These are phyloP conservation scores for Hymenopus coronatus DNA, from an alignment of 2,888 invertebrate genomes.

Conservation along the genomic window DNA sequence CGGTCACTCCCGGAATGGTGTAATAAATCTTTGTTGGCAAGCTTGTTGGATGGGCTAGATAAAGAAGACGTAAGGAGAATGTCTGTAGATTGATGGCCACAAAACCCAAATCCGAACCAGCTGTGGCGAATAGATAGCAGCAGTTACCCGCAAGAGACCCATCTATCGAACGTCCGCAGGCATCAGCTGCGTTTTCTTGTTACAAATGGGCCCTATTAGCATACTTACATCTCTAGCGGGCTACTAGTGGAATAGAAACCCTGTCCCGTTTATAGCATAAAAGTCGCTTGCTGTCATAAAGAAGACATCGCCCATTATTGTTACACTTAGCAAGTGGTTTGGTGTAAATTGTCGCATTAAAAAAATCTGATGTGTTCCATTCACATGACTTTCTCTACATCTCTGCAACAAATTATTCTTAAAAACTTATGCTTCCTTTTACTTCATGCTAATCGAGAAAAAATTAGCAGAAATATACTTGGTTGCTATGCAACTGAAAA, in stretches of 20 bases:
- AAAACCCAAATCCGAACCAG: not conserved
- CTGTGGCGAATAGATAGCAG: not conserved
- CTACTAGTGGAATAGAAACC: not conserved
- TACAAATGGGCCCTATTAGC: slow-evolving; percentile 6
- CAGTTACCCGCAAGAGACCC: not conserved
- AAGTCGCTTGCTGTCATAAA: not conserved
- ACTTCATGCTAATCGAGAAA: too few species aligned
- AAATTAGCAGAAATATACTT: too few species aligned
- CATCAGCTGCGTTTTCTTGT: slow-evolving; percentile 4
- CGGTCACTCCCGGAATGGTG: not conserved
- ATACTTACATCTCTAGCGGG: slow-evolving; percentile 7
- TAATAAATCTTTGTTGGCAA: not conserved
- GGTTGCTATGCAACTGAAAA: too few species aligned
- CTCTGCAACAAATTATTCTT: too few species aligned
- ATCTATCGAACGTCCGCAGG: not conserved
- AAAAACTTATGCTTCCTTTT: too few species aligned
- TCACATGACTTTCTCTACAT: too few species aligned
- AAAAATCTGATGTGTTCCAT: too few species aligned
- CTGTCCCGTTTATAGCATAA: not conserved
- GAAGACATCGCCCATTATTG: not conserved
- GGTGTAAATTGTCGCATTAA: not conserved
- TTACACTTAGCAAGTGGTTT: not conserved
- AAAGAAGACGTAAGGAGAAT: not conserved
- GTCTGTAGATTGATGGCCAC: not conserved
- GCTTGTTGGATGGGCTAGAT: not conserved